Evolutionary conservation across 2,797 vertebrate species (phyloP).

Genomic region (Xiphorhynchus erythropygius): DNA sequence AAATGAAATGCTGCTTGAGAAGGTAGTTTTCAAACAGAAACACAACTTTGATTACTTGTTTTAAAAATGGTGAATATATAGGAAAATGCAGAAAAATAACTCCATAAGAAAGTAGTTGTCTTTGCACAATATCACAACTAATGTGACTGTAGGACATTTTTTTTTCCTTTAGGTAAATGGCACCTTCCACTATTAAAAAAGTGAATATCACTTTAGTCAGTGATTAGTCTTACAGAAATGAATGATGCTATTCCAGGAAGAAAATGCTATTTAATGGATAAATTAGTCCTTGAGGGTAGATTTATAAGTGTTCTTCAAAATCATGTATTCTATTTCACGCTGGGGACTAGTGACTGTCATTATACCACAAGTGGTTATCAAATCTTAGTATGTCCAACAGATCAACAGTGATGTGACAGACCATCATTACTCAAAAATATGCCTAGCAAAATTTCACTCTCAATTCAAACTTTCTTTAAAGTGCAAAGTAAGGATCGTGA

Average conservation of each 20-base stretch:
- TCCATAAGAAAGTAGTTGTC: neutral
- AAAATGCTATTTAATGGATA: neutral
- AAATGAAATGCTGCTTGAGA: neutral
- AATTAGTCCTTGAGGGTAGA: neutral
- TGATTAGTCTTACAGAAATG: neutral
- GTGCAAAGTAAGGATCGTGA: neutral
- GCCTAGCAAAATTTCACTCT: neutral
- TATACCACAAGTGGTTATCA: neutral
- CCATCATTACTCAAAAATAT: neutral
- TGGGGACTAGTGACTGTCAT: neutral
- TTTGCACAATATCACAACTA: neutral
- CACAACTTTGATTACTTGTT: neutral
- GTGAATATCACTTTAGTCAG: neutral
- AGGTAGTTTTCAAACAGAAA: neutral
- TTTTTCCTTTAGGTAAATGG: neutral
- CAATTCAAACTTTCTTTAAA: neutral
- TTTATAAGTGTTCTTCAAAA: neutral
- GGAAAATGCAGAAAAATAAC: neutral
- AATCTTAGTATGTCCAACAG: neutral
- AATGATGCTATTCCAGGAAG: neutral
- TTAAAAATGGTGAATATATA: neutral
- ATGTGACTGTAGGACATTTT: neutral
- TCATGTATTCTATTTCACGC: rapidly evolving
- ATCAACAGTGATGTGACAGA: neutral
- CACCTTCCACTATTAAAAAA: neutral